Conservation (phyloP, 2,797 vertebrate genomes). For the Ataeniobius toweri region DNA sequence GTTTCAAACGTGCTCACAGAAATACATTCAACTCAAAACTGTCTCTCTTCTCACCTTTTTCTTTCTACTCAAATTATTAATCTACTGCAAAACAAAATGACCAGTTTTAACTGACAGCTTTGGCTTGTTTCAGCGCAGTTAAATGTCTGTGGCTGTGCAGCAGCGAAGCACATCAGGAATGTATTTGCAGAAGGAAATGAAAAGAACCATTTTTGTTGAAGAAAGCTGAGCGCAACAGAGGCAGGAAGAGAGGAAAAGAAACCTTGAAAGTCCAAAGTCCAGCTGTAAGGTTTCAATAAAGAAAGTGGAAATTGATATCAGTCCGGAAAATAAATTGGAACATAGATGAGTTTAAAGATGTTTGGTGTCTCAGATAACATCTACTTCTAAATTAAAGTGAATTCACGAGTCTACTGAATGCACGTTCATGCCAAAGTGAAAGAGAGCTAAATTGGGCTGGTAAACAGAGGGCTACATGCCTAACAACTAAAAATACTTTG, state of each 20-base stretch:
- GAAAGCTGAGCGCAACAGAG: neutral
- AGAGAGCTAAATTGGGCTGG: constrained; percentile 23
- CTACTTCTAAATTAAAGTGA: constrained; percentile 18
- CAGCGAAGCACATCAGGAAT: neutral
- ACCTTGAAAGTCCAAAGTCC: constrained; percentile 16
- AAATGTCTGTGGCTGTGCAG: neutral
- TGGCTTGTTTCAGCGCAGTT: neutral
- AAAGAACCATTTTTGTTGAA: neutral
- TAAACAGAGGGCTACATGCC: constrained; percentile 51
- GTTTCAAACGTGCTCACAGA: constrained; percentile 34
- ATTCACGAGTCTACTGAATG: neutral
- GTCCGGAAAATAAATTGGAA: constrained; percentile 1
- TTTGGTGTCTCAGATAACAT: neutral
- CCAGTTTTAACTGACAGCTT: neutral
- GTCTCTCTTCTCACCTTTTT: neutral
- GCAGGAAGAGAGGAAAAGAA: constrained; percentile 14
- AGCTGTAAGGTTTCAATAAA: constrained; percentile 8
- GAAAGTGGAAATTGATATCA: constrained; percentile 1
- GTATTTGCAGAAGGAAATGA: neutral
- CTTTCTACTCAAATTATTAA: neutral
- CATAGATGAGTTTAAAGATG: constrained; percentile 1
- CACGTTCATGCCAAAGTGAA: constrained; percentile 12
- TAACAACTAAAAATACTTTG: constrained; percentile 22
- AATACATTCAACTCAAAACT: neutral
- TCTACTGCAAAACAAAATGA: neutral